Evolutionary conservation across 2,888 invertebrate genomes (phyloP).

Genomic region (Caenorhabditis japonica): DNA sequence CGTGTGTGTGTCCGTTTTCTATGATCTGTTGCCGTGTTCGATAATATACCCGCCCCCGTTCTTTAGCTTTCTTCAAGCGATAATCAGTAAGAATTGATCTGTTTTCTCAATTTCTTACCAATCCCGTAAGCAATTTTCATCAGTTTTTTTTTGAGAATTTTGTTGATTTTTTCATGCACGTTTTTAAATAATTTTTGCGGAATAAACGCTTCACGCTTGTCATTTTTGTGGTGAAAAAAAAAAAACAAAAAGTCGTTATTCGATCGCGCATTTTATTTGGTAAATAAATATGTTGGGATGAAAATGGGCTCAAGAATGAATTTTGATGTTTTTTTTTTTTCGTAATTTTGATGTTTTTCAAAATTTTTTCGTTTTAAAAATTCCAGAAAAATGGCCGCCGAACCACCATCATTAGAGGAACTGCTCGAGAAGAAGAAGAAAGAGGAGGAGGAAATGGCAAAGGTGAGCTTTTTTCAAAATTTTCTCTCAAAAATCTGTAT

Average conservation of each 20-base stretch:
- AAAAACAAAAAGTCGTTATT: background rate
- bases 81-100: constrained; percentile 46
- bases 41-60: constrained; percentile 28
- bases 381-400: constrained; percentile 77
- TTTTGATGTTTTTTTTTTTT: background rate
- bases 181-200: constrained; percentile 26
- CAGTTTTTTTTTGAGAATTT: constrained; percentile 33
- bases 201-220: constrained; percentile 39
- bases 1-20: constrained; percentile 31
- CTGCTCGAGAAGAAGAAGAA: constrained; percentile 94
- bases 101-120: constrained; percentile 23
- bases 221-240: background rate
- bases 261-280: background rate
- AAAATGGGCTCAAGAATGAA: too few species aligned
- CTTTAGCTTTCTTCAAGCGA: constrained; percentile 35
- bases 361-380: background rate
- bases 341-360: background rate
- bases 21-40: constrained; percentile 44
- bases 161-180: constrained; percentile 44
- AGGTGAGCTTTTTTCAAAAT: constrained; percentile 80
- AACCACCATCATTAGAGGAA: constrained; percentile 95
- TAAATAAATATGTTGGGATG: background rate
- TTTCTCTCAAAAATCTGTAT: background rate
- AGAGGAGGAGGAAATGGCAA: constrained; percentile 92
- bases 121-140: constrained; percentile 12